Conservation (phyloP, 2,888 invertebrate species). For the Heliconius ismenius region DNA sequence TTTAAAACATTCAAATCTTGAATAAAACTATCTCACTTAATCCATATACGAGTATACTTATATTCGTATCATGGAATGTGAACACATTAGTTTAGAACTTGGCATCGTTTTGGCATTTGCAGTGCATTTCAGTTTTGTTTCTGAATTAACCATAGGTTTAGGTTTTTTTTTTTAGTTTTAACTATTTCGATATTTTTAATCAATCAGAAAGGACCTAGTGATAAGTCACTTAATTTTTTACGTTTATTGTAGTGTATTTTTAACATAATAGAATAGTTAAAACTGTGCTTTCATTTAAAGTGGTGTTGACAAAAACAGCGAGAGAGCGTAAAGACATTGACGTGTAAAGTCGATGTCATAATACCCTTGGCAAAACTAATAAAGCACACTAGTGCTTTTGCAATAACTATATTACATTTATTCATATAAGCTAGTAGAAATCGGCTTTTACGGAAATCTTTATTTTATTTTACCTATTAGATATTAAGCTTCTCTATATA, state of each 20-base stretch:
- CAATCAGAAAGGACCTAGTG: too few relatives aligned
- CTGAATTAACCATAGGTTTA: neutral
- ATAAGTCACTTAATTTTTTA: too few relatives aligned
- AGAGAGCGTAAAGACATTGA: too few relatives aligned
- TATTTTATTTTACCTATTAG: neutral
- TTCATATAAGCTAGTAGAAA: neutral
- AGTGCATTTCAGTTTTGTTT: neutral
- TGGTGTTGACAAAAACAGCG: too few relatives aligned
- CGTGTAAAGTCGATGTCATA: conserved; percentile 37
- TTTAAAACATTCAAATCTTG: neutral
- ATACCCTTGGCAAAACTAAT: conserved; percentile 30
- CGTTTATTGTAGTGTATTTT: too few relatives aligned
- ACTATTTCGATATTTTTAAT: too few relatives aligned
- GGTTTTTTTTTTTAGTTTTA: neutral
- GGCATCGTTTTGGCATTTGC: conserved; percentile 1
- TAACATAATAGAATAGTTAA: too few relatives aligned
- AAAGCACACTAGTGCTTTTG: conserved; percentile 20
- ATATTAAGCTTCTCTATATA: neutral
- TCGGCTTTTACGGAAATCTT: neutral
- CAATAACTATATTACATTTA: conserved; percentile 20
- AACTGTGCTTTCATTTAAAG: too few relatives aligned
- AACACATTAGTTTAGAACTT: neutral
- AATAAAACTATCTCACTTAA: neutral
- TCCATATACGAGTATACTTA: too few relatives aligned
- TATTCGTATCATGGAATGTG: neutral